Base-by-base conservation (phyloP, 30 jellyfish, hydroid and myxozoan genomes). In the Chironex yamaguchii region DNA sequence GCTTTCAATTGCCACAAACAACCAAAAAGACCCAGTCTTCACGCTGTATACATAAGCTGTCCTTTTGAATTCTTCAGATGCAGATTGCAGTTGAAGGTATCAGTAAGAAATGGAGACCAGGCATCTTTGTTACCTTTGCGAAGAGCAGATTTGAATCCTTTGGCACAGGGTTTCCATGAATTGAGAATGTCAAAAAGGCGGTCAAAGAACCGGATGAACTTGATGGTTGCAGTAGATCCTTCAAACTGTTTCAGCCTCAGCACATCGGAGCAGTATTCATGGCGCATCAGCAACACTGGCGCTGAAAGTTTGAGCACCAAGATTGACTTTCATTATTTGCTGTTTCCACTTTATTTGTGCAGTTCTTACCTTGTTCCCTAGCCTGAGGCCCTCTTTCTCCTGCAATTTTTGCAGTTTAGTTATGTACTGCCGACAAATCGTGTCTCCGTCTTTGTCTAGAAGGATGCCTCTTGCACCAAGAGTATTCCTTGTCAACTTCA, bases 11-110 rank as follows among this genome's bases (percentile, higher is more conserved):
- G 94, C 94, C 1, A 71, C 77, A 13, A 89, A 84, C 70, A 89
- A 89, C 66, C 95, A 93, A 35, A 89, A 52, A 80, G 81, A 89
- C 3, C 97, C 97, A 25, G 96, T 77, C n/a, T n/a, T n/a, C n/a
- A n/a, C n/a, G 89, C 58, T 1, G 31, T 24, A 21, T 51, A 31
- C 86, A 86, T 63, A 9, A 42, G 79, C 31, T 53, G 65, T 11
- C 92, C 92, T 1, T 14, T 31, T 9, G 88, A 53, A 78, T 78
- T 73, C 58, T 81, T 89, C 22, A 88, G 68, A 64, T 30, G 17
- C 13, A 29, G 70, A 6, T 77, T 67, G 36, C 52, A 88, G 0
- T 66, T 32, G 28, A 11, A 48, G 34, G 96, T 89, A 28, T n/a
- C 30, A 4, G n/a, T 49, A 12, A 89, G 65, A 70, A 89, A 80